Evolutionary conservation across 2,797 vertebrate species (phyloP).

Genomic region (Heteromormyrus szaboi): DNA sequence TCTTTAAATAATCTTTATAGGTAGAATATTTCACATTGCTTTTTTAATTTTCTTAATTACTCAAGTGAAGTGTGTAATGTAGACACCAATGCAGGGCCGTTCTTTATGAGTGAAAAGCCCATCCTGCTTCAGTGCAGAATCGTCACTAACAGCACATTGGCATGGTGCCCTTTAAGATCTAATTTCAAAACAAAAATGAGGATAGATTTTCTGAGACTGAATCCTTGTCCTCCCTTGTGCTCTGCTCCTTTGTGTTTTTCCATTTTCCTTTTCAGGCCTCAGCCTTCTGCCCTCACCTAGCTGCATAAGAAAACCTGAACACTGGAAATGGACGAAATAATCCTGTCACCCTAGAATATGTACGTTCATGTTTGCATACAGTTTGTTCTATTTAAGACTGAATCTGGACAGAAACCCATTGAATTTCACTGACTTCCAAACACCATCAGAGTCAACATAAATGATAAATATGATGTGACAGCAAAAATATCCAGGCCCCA

Average conservation of each 20-base stretch:
- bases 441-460: neutral
- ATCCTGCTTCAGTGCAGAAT: neutral
- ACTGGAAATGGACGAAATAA: neutral
- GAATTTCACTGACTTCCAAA: neutral
- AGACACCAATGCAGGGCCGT: neutral
- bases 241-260: neutral
- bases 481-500: neutral
- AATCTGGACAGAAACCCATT: neutral
- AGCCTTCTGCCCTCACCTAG: neutral
- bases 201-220: neutral
- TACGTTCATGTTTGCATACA: neutral
- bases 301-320: neutral
- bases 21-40: neutral
- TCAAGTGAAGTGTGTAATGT: neutral
- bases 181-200: neutral
- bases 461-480: conserved; percentile 6
- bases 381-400: neutral
- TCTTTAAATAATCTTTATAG: neutral
- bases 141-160: neutral
- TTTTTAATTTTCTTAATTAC: neutral
- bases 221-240: neutral
- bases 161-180: neutral
- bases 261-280: neutral
- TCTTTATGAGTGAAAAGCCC: neutral
- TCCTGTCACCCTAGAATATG: neutral